Base-by-base conservation (phyloP, 2,113 vertebrate genomes). In the Pavo muticus region DNA sequence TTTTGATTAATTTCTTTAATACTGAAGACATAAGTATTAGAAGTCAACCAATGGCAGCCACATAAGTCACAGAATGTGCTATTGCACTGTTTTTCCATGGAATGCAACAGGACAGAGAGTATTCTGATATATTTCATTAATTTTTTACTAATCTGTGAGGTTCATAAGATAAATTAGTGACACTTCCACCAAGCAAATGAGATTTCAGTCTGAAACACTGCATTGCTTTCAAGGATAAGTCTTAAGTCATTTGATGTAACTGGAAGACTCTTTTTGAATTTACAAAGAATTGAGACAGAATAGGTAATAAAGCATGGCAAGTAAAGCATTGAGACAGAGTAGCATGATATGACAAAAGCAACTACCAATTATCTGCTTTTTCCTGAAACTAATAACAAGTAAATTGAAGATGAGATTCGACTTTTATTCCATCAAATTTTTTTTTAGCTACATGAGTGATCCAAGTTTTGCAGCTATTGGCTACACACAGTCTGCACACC, bases 381-480 rank as follows among this genome's bases (percentile, higher is more conserved):
- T 91, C 79, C 30, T 57, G 47, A 94, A 65, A 91, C 75, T 86
- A 93, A 84, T 90, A 91, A 93, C 83, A 82, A 71, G 19, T 71
- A 90, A 80, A 91, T 90, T 91, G 71, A 94, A 80, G 25, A 90
- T 68, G 79, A 80, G 17, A 81, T 45, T 79, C 75, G 83, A 60
- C 18, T 67, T 84, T 19, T 76, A 68, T 81, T 73, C 59, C 44
- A 85, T 45, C 18, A 89, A 60, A 87, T 75, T 6, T 42, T n/a
- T 54, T 48, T 37, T 54, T n/a, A 88, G 23, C 47, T 74, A n/a
- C 35, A 54, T 9, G 24, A 90, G 15, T 1, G 3, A 44, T 74
- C 50, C 75, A 77, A 86, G 60, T 80, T 85, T 88, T 75, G 37
- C 57, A 86, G 68, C 60, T 70, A 45, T 54, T 94, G 84, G 29